These are phyloP conservation scores for Cephus nigrinus DNA, from an alignment of 2,888 invertebrate genomes.

Conservation along the genomic window DNA sequence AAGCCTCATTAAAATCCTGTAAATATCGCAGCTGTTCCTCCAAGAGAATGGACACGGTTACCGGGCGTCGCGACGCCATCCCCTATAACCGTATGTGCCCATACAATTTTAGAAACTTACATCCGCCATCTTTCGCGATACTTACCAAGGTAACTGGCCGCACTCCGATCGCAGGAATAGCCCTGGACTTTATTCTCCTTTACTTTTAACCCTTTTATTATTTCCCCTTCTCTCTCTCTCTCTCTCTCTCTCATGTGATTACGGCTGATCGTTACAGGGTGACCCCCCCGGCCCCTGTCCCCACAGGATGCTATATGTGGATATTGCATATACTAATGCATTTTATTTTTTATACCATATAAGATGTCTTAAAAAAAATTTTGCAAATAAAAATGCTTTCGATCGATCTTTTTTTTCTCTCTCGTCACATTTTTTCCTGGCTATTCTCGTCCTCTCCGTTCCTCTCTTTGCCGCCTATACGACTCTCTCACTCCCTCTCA, in stretches of 20 bases:
- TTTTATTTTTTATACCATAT: too few relatives aligned
- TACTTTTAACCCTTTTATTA: not conserved
- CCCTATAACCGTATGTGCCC: not conserved
- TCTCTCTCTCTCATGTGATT: not conserved
- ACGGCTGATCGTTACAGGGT: too few relatives aligned
- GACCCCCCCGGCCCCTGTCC: too few relatives aligned
- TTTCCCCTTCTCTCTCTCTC: not conserved
- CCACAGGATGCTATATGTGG: too few relatives aligned
- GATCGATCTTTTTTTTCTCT: not conserved
- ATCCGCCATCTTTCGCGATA: not conserved
- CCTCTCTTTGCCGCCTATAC: too few relatives aligned
- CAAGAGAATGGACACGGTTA: not conserved
- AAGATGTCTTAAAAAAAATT: too few relatives aligned
- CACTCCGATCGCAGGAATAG: not conserved
- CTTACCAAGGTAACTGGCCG: not conserved
- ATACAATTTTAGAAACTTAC: not conserved
- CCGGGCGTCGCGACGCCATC: not conserved
- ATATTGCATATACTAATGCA: too few relatives aligned
- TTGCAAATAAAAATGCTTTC: too few relatives aligned
- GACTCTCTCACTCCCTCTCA: too few relatives aligned
- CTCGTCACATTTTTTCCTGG: not conserved
- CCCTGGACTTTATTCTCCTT: not conserved
- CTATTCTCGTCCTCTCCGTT: too few relatives aligned
- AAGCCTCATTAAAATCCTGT: constrained; percentile 3
- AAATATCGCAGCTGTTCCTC: constrained; percentile 6